phyloP scores from a whole-genome alignment of 2,888 invertebrate genomes.

The Antitype chi region DNA sequence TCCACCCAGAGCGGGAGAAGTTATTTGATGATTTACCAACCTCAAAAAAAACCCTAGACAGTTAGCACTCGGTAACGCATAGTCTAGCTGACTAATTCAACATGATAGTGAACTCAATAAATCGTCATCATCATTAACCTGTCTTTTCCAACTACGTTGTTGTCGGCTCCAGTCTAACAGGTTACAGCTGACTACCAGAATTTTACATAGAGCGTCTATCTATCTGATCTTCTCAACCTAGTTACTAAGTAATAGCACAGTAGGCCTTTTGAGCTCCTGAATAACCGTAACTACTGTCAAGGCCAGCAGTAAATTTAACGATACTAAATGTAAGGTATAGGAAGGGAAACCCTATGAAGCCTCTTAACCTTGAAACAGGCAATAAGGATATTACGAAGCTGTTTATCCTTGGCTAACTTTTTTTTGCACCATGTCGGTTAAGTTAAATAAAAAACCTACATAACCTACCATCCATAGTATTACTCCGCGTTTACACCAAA shows the following conservation, averaged over 20 bases:
- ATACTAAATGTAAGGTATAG: not conserved
- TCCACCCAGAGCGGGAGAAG: no score
- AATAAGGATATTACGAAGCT: conserved; percentile 31
- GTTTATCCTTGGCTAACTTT: conserved; percentile 24
- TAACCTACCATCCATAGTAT: not conserved
- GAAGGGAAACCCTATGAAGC: conserved; percentile 40
- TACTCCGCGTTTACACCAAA: not conserved
- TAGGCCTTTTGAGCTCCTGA: not conserved
- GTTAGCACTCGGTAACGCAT: no score
- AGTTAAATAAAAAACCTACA: conserved; percentile 23
- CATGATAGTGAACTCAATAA: no score
- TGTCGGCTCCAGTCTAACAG: no score
- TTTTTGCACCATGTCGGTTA: conserved; percentile 18
- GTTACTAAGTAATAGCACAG: not conserved
- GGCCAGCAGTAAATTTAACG: no score
- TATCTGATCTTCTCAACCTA: not conserved
- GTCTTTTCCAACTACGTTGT: no score
- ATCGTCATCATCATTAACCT: no score
- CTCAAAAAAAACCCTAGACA: no score
- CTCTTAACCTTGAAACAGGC: conserved; percentile 45
- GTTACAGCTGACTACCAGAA: not conserved
- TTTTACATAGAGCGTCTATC: no score
- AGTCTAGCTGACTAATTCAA: no score
- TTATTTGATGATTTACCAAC: no score
- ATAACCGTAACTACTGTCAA: not conserved